Conservation (phyloP, 2,888 invertebrate genomes). For the Parnassius orleans region DNA sequence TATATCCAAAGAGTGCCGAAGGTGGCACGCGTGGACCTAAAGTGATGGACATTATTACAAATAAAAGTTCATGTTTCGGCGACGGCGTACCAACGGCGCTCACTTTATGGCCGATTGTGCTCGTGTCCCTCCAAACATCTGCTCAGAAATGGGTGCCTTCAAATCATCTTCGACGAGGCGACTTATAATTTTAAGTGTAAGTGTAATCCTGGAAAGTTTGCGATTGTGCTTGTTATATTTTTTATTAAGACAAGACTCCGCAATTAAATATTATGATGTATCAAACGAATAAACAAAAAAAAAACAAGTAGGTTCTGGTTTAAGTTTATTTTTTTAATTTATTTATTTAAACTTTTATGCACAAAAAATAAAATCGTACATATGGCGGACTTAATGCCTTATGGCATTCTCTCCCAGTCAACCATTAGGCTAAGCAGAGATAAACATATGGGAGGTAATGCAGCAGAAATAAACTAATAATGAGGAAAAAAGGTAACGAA, state of each 20-base stretch:
- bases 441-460: too few relatives aligned
- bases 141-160: slow-evolving; percentile 28
- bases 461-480: too few relatives aligned
- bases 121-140: slow-evolving; percentile 24
- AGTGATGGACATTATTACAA: slow-evolving; percentile 30
- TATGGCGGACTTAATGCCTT: too few relatives aligned
- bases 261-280: slow-evolving; percentile 11
- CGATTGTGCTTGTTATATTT: slow-evolving; percentile 15
- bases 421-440: too few relatives aligned
- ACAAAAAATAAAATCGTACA: too few relatives aligned
- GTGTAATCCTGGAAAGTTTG: slow-evolving; percentile 28
- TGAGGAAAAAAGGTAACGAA: too few relatives aligned
- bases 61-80: slow-evolving; percentile 31
- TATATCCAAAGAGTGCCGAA: slow-evolving; percentile 6
- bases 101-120: slow-evolving; percentile 24
- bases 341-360: too few relatives aligned
- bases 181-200: slow-evolving; percentile 28
- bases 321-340: too few relatives aligned
- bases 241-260: slow-evolving; percentile 5
- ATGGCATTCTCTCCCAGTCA: too few relatives aligned
- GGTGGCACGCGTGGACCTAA: slow-evolving; percentile 21
- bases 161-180: slow-evolving; percentile 17
- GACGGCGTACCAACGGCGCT: slow-evolving; percentile 23
- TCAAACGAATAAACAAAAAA: neutral
- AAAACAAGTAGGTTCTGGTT: too few relatives aligned